phyloP scores from a whole-genome alignment of 2,888 invertebrate genomes.

The Caradrina kadenii region DNA sequence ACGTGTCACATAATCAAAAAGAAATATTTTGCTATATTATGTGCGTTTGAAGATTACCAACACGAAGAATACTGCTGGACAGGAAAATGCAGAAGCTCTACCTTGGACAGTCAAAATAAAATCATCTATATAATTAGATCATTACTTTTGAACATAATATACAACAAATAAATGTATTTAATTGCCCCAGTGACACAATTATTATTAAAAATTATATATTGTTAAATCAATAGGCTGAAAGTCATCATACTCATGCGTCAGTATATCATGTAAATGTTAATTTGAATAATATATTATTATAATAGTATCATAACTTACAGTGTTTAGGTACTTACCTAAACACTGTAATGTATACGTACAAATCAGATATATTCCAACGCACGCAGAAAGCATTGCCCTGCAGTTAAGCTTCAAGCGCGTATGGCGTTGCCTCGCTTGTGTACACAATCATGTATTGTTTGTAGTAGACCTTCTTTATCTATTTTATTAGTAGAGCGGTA shows the following conservation, averaged over 20 bases:
- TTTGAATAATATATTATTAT: too few relatives aligned
- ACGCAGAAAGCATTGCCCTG: background rate
- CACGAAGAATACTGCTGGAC: conserved; percentile 20
- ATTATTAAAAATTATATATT: background rate
- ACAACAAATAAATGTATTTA: too few relatives aligned
- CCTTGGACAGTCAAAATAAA: background rate
- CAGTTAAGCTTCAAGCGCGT: background rate
- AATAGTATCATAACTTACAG: too few relatives aligned
- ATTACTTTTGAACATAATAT: too few relatives aligned
- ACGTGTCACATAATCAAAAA: conserved; percentile 60
- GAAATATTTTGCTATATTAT: conserved; percentile 61
- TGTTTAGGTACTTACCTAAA: too few relatives aligned
- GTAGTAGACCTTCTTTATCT: conserved; percentile 12
- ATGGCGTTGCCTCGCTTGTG: background rate
- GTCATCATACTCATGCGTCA: background rate
- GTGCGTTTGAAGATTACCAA: conserved; percentile 60
- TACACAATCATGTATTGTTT: background rate
- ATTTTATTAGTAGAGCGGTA: conserved; percentile 15
- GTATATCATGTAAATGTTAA: too few relatives aligned
- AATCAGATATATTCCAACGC: too few relatives aligned
- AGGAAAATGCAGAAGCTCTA: conserved; percentile 28
- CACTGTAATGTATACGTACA: too few relatives aligned
- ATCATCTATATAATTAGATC: too few relatives aligned
- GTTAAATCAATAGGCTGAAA: background rate
- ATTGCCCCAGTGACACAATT: too few relatives aligned